Base-by-base conservation (phyloP, 2,113 vertebrate species). In the Promerops cafer region DNA sequence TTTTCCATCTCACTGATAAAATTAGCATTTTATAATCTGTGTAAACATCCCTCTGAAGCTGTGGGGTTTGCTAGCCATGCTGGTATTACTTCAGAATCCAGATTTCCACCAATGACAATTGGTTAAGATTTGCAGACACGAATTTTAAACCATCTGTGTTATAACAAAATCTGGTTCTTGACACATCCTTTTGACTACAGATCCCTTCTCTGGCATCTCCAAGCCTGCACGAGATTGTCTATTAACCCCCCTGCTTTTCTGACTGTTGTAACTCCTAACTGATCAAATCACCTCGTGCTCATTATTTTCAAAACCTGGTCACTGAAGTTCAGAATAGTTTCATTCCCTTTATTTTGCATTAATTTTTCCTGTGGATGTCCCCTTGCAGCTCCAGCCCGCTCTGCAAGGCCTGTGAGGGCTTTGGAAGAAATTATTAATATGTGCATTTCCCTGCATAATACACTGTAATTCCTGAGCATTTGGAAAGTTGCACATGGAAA, bases 1-100 rank as follows among this genome's bases (percentile, higher is more conserved):
- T 87, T 94, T 94, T 84, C 84, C 47, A 90, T 91, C 66, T 66
- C 17, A 10, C 27, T 93, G 78, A 89, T 84, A 93, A 82, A 95
- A 91, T 95, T 89, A 95, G 37, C 54, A 57, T 84, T 18, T 77
- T 37, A 40, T 49, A 65, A 93, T 81, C 81, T 70, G n/a, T 22
- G 75, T 57, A 94, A 95, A 75, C 54, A 91, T 45, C 52, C 42
- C 20, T 59, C 61, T 74, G 89, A 89, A 78, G 6, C 54, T 37
- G 64, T 20, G 20, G 56, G 44, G 1, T 54, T 89, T 87, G 28
- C 37, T 44, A 83, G 27, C 37, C 31, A 31, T 64, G 45, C 53
- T 83, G 49, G 3, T 31, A 40, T 44, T 66, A 59, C 15, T 75
- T 59, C 30, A 68, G 71, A 92, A 79, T 59, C 37, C 70, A 91